A percentile compares a stretch with the other conserved stretches of the same genome.
phyloP scores from a whole-genome alignment of 2,888 invertebrate species.

The Cephus pulcher region DNA sequence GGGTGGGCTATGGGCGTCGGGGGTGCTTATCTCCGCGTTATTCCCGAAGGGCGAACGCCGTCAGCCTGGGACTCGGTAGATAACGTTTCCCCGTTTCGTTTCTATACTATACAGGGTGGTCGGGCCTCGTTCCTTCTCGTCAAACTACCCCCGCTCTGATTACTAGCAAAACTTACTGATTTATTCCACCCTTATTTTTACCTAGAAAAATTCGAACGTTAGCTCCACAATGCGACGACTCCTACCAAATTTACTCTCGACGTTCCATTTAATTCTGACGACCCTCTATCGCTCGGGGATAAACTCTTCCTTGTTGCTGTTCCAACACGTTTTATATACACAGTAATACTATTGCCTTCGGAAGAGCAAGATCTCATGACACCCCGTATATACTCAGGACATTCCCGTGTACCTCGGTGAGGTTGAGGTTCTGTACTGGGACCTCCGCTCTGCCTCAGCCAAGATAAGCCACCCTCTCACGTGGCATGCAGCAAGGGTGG shows the following conservation, averaged over 20 bases:
- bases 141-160: neutral
- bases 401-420: slow-evolving; percentile 8
- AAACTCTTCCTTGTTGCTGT: neutral
- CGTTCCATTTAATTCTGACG: no score
- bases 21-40: slow-evolving; percentile 62
- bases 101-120: slow-evolving; percentile 16
- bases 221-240: neutral
- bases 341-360: no score
- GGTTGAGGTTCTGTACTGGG: slow-evolving; percentile 40
- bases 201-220: neutral
- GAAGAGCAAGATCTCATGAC: slow-evolving; percentile 2
- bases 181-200: no score
- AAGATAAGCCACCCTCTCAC: slow-evolving; percentile 55
- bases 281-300: neutral
- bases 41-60: slow-evolving; percentile 64
- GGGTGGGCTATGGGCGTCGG: slow-evolving; percentile 43
- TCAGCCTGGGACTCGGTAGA: slow-evolving; percentile 63
- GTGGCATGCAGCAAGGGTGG: slow-evolving; percentile 28
- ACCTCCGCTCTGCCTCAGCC: slow-evolving; percentile 43
- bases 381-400: slow-evolving; percentile 21
- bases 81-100: slow-evolving; percentile 51
- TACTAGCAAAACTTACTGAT: no score
- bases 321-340: no score
- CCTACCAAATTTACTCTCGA: neutral
- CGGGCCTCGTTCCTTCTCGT: neutral